These are phyloP conservation scores for Iphiclides podalirius DNA, from an alignment of 2,888 invertebrate genomes.

Conservation along the genomic window DNA sequence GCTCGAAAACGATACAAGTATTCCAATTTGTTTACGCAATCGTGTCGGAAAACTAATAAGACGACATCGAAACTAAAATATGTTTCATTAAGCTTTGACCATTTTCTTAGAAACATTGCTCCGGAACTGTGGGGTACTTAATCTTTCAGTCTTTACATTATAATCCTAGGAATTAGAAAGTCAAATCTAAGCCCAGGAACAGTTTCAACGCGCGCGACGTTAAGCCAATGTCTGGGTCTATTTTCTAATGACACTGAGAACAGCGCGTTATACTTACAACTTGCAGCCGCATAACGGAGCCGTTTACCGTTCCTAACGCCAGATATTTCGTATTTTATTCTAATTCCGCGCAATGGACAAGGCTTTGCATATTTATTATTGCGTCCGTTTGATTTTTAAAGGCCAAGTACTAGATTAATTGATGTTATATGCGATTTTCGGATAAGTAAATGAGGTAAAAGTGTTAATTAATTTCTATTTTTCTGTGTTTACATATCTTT, in stretches of 20 bases:
- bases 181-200: conserved; percentile 6
- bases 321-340: conserved; percentile 47
- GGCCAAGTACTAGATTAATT: too few species aligned
- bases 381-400: conserved; percentile 7
- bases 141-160: neutral
- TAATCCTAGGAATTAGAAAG: conserved; percentile 12
- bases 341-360: conserved; percentile 21
- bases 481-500: too few species aligned
- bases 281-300: conserved; percentile 49
- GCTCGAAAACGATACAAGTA: too few species aligned
- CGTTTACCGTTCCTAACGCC: conserved; percentile 49
- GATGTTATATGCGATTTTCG: too few species aligned
- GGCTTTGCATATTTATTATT: conserved; percentile 20
- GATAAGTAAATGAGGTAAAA: too few species aligned
- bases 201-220: conserved; percentile 14
- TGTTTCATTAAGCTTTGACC: too few species aligned
- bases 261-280: conserved; percentile 43
- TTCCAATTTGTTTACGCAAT: too few species aligned
- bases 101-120: too few species aligned
- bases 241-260: conserved; percentile 37
- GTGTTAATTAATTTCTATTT: too few species aligned
- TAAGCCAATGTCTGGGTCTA: conserved; percentile 29
- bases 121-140: too few species aligned
- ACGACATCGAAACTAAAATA: too few species aligned
- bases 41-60: too few species aligned